Conservation (phyloP, 2,113 vertebrate genomes). For the Varanus komodoensis region DNA sequence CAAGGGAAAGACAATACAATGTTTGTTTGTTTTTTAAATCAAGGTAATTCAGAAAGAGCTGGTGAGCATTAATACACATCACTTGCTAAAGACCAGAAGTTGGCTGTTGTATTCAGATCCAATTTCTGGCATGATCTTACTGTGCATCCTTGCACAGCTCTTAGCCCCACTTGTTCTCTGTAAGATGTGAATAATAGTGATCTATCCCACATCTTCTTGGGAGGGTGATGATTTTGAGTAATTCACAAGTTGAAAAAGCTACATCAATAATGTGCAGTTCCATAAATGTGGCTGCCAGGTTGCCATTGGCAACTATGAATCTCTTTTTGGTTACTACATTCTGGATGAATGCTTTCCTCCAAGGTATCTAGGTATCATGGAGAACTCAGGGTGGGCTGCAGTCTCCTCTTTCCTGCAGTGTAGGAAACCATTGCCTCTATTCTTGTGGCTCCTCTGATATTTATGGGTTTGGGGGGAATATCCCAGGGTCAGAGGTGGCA, state of each 20-base stretch:
- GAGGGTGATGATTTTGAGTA: not conserved
- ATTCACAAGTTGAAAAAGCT: not conserved
- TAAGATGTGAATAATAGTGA: not conserved
- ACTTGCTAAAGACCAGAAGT: not conserved
- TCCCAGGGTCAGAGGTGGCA: not conserved
- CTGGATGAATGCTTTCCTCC: not conserved
- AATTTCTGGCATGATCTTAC: not conserved
- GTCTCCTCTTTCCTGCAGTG: not conserved
- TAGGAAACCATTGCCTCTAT: not conserved
- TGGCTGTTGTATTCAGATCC: not conserved
- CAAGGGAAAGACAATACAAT: not conserved
- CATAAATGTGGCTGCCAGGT: not conserved
- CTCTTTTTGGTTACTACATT: not conserved
- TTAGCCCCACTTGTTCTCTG: not conserved
- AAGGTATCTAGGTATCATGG: not conserved
- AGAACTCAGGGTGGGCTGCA: not conserved
- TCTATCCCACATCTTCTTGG: not conserved
- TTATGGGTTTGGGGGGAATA: not conserved
- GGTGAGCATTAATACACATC: not conserved
- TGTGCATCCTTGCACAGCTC: not conserved
- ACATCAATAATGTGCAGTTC: not conserved
- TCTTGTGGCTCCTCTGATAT: not conserved
- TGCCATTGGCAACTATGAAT: not conserved
- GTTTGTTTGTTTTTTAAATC: not conserved
- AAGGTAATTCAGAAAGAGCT: not conserved